Conservation (phyloP, 2,113 vertebrate species). For the Syngnathus floridae region DNA sequence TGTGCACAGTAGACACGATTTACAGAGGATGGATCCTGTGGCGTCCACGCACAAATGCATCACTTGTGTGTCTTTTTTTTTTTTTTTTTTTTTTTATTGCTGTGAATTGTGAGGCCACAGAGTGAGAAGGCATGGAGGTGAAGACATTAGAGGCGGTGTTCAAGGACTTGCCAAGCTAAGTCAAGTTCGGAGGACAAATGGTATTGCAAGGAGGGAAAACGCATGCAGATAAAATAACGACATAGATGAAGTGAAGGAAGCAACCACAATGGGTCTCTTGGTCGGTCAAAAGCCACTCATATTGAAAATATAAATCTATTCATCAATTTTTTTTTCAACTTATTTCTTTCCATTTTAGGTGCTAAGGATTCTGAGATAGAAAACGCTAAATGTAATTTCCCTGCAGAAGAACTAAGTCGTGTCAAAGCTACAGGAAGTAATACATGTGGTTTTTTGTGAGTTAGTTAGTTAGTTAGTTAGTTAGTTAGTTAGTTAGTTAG, state of each 20-base stretch:
- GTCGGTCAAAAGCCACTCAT: background rate
- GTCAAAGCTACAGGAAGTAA: too few species aligned
- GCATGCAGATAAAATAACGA: constrained; percentile 14
- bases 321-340: too few species aligned
- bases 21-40: constrained; percentile 20
- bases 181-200: constrained; percentile 24
- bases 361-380: too few species aligned
- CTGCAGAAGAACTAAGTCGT: too few species aligned
- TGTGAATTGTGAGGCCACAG: constrained; percentile 9
- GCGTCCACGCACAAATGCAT: background rate
- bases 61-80: constrained; percentile 6
- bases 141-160: constrained; percentile 45
- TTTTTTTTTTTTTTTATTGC: background rate
- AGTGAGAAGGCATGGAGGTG: constrained; percentile 34
- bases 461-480: too few species aligned
- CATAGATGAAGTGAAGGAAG: constrained; percentile 30
- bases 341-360: too few species aligned
- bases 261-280: background rate
- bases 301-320: background rate
- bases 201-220: constrained; percentile 24
- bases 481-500: too few species aligned
- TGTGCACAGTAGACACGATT: constrained; percentile 6
- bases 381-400: too few species aligned
- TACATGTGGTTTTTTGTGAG: too few species aligned
- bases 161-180: constrained; percentile 27